Conservation (phyloP, 2,113 vertebrate species). For the Lonchura striata region DNA sequence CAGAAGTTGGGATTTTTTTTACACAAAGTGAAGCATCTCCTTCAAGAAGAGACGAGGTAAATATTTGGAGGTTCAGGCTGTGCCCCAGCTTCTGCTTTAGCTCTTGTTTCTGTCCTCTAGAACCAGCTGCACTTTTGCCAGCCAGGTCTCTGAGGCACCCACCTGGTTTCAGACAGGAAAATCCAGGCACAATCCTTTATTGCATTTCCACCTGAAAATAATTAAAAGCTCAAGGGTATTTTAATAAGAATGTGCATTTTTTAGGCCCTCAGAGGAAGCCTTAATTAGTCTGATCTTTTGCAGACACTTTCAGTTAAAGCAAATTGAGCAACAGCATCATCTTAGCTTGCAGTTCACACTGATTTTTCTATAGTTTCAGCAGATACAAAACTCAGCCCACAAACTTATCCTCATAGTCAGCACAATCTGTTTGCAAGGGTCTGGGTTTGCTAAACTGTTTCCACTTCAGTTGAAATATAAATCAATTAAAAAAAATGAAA, state of each 20-base stretch:
- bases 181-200: not conserved
- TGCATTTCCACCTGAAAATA: slow-evolving; percentile 21
- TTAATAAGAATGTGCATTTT: slow-evolving; percentile 5
- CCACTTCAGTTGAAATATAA: not conserved
- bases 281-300: slow-evolving; percentile 39
- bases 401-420: slow-evolving; percentile 19
- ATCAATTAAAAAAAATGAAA: not conserved
- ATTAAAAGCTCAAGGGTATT: slow-evolving; percentile 27
- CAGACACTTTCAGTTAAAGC: slow-evolving; percentile 18
- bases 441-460: not conserved
- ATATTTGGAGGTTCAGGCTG: not conserved
- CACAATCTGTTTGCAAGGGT: slow-evolving; percentile 3
- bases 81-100: not conserved
- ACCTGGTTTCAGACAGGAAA: not conserved
- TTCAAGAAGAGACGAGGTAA: not conserved
- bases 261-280: not conserved
- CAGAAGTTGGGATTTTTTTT: not conserved
- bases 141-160: not conserved
- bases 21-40: not conserved
- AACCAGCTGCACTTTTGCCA: not conserved
- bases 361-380: slow-evolving; percentile 36
- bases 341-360: not conserved
- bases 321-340: slow-evolving; percentile 3
- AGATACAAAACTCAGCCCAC: not conserved
- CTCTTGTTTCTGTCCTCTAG: not conserved